These are phyloP conservation scores for Eupithecia centaureata DNA, from an alignment of 2,888 invertebrate species.

Conservation along the genomic window DNA sequence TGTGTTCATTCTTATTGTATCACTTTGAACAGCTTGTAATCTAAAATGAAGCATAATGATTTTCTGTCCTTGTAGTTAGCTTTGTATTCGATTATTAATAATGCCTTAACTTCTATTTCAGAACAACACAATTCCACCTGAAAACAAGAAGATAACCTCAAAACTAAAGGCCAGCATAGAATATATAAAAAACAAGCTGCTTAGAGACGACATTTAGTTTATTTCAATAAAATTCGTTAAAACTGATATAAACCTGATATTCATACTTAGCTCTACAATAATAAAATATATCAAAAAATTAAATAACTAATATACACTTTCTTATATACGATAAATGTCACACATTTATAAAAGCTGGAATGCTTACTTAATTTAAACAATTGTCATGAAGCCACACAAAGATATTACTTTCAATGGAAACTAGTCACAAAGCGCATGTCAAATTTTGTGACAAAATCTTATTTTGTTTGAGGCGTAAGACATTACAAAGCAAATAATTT, in stretches of 20 bases:
- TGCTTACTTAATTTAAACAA: slow-evolving; percentile 33
- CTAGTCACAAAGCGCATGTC: neutral
- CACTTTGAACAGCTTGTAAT: neutral
- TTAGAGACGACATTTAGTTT: slow-evolving; percentile 71
- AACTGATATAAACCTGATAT: slow-evolving; percentile 55
- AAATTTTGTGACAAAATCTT: slow-evolving; percentile 14
- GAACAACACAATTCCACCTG: slow-evolving; percentile 65
- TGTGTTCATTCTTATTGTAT: neutral
- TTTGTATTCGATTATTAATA: neutral
- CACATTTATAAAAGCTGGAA: slow-evolving; percentile 47
- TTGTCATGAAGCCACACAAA: slow-evolving; percentile 29
- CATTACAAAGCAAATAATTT: neutral
- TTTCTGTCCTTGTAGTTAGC: neutral
- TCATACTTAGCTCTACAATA: slow-evolving; percentile 48
- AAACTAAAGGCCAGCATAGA: slow-evolving; percentile 63
- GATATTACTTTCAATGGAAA: neutral
- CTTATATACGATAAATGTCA: slow-evolving; percentile 34
- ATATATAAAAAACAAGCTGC: slow-evolving; percentile 64
- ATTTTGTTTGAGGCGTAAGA: slow-evolving; percentile 10
- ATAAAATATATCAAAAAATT: slow-evolving; percentile 63
- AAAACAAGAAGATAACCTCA: slow-evolving; percentile 62
- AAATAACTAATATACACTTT: slow-evolving; percentile 54
- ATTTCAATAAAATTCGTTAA: slow-evolving; percentile 57
- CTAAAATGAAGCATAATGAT: neutral
- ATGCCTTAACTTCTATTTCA: slow-evolving; percentile 49